Percentiles rank a stretch among this genome's conserved stretches.
Conservation (phyloP, 2,888 invertebrate species). For the Aspidiotus destructor region DNA sequence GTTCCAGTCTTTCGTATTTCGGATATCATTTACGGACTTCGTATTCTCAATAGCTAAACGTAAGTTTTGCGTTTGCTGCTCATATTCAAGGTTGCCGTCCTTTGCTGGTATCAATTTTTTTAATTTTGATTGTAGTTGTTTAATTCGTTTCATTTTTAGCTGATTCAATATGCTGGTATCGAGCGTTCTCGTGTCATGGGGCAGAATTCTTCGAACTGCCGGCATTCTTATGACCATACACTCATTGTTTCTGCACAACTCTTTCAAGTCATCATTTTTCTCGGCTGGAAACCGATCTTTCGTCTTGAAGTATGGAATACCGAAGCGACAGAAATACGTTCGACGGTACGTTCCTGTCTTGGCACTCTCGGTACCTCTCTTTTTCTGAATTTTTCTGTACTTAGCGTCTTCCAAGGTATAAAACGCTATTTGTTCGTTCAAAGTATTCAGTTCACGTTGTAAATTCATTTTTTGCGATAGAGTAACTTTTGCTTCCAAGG, state of each 20-base stretch:
- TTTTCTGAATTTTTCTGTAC: conserved; percentile 6
- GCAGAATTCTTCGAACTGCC: conserved; percentile 5
- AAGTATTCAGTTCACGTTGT: conserved; percentile 6
- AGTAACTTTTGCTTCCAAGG: conserved; percentile 6
- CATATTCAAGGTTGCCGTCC: background rate
- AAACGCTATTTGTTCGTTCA: conserved; percentile 6
- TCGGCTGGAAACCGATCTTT: conserved; percentile 16
- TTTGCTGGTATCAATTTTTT: background rate
- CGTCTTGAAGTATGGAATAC: conserved; percentile 24
- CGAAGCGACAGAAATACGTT: conserved; percentile 22
- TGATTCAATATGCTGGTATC: conserved; percentile 11
- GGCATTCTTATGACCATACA: conserved; percentile 10
- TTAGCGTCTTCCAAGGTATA: conserved; percentile 5
- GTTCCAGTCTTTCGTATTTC: conserved; percentile 16
- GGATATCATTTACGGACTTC: background rate
- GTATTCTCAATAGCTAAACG: conserved; percentile 1
- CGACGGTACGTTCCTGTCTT: conserved; percentile 6
- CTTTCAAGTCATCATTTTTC: conserved; percentile 6
- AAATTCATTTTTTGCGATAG: background rate
- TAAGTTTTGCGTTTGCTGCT: background rate
- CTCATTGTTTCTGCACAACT: conserved; percentile 3
- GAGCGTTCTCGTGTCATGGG: conserved; percentile 3
- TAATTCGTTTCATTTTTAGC: conserved; percentile 15
- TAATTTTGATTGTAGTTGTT: conserved; percentile 11
- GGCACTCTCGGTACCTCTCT: conserved; percentile 14